Base-by-base conservation (phyloP, 2,797 vertebrate genomes). In the Luscinia megarhynchos region DNA sequence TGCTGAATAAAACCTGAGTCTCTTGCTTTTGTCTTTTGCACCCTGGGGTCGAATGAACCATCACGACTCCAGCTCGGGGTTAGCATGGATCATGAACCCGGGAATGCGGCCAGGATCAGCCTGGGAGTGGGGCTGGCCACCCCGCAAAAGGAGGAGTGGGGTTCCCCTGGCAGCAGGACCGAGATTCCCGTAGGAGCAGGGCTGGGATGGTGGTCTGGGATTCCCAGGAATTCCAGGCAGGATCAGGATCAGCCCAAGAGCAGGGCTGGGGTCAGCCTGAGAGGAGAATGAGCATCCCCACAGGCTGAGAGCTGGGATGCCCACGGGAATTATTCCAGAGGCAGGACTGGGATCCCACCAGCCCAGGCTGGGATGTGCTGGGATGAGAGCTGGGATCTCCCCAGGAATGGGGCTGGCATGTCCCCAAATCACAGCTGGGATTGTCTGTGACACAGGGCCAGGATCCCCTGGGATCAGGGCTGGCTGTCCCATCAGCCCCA, bases 261-360 rank as follows among this genome's bases (percentile, higher is more conserved):
- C 45, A 45, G 45, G 45, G 45, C 20, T 45, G 3, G 12, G 38
- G 10, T 54, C 53, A 66, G 59, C 12, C 38, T 16, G 36, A 51
- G 43, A 29, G 36, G 11, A 38, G n/a, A 45, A 20, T 1, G 11
- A n/a, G 48, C 29, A 55, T 32, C 7, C 4, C 26, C n/a, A n/a
- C n/a, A 10, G 1, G 20, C 18, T 17, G 19, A 13, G 43, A 51
- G 29, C n/a, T 38, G 32, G 10, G 46, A 23, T 43, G 12, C 8
- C 15, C 24, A 1, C 0, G 2, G 55, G 48, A 57, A 10, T 8
- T 24, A 6, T 12, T 6, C 2, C 23, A 27, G 21, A 26, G 10
- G 29, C 24, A 57, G 11, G 24, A 9, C 18, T 9, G 54, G 40
- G 24, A 48, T 26, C 14, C 32, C 38, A 53, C 3, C 38, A 17